Evolutionary conservation across 35 echinoderm and acorn worm species (phyloP).

Genomic region (Anneissia japonica): DNA sequence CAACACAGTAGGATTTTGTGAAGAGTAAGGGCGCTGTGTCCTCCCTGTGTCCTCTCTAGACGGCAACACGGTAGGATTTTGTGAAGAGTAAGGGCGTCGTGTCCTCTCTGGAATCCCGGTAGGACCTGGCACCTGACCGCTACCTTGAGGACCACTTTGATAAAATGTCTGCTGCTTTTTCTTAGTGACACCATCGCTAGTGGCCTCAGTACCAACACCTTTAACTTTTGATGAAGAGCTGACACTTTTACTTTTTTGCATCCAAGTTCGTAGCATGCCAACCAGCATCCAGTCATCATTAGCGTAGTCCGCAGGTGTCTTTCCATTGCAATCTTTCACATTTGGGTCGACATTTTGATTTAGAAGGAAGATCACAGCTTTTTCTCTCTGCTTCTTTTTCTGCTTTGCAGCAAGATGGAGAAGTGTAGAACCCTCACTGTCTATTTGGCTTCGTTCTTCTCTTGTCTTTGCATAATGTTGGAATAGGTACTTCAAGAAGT

Average conservation of each 20-base stretch:
- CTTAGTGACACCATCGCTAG: background rate
- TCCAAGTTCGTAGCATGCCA: background rate
- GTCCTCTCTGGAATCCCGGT: background rate
- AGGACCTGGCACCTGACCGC: background rate
- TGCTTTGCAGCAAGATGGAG: slow-evolving; percentile 1
- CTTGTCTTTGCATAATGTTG: background rate
- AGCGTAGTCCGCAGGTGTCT: background rate
- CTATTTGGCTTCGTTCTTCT: background rate
- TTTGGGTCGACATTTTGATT: background rate
- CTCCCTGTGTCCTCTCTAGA: too few relatives aligned
- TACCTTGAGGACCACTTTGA: background rate
- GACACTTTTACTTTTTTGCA: background rate
- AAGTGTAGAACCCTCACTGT: slow-evolving; percentile 2
- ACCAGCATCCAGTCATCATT: background rate
- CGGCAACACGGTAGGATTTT: background rate
- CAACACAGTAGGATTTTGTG: too few relatives aligned
- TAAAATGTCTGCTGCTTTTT: background rate
- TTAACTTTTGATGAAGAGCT: background rate
- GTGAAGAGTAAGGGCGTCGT: background rate
- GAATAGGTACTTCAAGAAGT: slow-evolving; percentile 20
- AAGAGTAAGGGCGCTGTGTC: background rate
- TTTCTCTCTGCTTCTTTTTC: background rate
- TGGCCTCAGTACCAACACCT: too few relatives aligned
- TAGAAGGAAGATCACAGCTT: background rate
- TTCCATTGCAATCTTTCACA: background rate